Base-by-base conservation (phyloP, 1,140 invertebrate genomes). In the Drosophila equinoxialis region DNA sequence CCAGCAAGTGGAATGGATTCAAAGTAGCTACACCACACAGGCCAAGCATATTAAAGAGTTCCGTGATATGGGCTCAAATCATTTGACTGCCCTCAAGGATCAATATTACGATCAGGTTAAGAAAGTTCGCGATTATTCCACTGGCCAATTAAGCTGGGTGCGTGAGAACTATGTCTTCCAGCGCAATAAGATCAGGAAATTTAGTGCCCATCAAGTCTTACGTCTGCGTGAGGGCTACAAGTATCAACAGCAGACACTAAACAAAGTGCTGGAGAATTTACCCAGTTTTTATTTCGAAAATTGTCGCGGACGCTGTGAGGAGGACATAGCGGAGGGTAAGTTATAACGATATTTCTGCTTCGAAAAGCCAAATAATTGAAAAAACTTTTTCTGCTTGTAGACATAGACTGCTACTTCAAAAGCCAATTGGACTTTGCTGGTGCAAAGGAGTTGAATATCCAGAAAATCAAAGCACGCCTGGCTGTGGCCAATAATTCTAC, bases 101-200 rank as follows among this genome's bases (percentile, higher is more conserved):
- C 97, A 98, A 87, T 99, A 98, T 93, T 96, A 96, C 79, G 97
- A 98, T 92, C 97, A 98, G 95, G 95, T 97, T 54, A 96, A 95
- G 91, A 94, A 95, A 77, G 97, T 98, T n/a, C 94, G 96, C 55
- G 96, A 97, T 82, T 98, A 98, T 91, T 98, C 97, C 7, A 96
- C 96, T 3, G 94, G 95, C 68, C 97, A 98, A 92, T 93, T 99
- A 71, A 97, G 97, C 90, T 97, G 97, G 95, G 96, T 99, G 59
- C 94, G 97, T 59, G 97, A 98, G 90, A 98, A 98, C 92, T 99
- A 99, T 92, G 96, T 98, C 83, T 97, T 97, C 94, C 98, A 99
- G 93, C 94, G 98, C 13, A 97, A 98, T 90, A 96, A 98, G 84
- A 98, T 99, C 63, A 94, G 97, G 13, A 98, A 99, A 92, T 99